phyloP scores from a whole-genome alignment of 2,888 invertebrate species.

The Archaeoteleia sp. region DNA sequence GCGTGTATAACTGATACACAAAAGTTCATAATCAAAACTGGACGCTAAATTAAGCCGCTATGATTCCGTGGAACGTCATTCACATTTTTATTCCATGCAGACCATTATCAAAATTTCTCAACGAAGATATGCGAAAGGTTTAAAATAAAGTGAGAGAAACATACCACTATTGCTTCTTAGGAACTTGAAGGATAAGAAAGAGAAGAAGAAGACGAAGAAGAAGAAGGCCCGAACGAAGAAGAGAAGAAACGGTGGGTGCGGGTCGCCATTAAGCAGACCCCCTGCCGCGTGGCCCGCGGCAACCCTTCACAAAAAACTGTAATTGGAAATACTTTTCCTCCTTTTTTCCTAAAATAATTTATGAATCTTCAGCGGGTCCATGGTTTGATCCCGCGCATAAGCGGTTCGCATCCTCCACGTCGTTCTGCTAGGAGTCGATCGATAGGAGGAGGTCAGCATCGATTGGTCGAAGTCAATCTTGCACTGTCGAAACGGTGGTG shows the following conservation, averaged over 20 bases:
- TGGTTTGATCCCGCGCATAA: slow-evolving; percentile 40
- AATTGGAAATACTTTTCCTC: slow-evolving; percentile 76
- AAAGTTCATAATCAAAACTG: too few species aligned
- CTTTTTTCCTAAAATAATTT: slow-evolving; percentile 75
- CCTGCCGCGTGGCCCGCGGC: slow-evolving; percentile 75
- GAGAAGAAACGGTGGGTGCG: slow-evolving; percentile 69
- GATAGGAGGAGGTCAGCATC: slow-evolving; percentile 4
- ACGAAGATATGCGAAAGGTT: not conserved
- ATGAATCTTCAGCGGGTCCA: slow-evolving; percentile 69
- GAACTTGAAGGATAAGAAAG: slow-evolving; percentile 28
- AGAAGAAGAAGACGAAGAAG: slow-evolving; percentile 44
- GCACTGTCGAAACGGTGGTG: slow-evolving; percentile 17
- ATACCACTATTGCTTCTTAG: not conserved
- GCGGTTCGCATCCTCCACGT: slow-evolving; percentile 44
- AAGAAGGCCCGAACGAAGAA: slow-evolving; percentile 54
- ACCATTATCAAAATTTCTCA: not conserved
- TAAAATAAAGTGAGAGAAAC: slow-evolving; percentile 6
- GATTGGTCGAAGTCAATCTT: slow-evolving; percentile 35
- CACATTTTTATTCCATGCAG: too few species aligned
- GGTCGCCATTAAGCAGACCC: slow-evolving; percentile 75
- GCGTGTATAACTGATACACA: too few species aligned
- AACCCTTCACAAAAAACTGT: slow-evolving; percentile 75
- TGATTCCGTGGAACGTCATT: too few species aligned
- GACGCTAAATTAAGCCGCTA: too few species aligned
- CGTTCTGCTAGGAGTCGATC: slow-evolving; percentile 33